Percentiles rank a stretch among this genome's conserved stretches.
phyloP scores from a whole-genome alignment of 1,140 invertebrate species.

The Triops longicaudatus region DNA sequence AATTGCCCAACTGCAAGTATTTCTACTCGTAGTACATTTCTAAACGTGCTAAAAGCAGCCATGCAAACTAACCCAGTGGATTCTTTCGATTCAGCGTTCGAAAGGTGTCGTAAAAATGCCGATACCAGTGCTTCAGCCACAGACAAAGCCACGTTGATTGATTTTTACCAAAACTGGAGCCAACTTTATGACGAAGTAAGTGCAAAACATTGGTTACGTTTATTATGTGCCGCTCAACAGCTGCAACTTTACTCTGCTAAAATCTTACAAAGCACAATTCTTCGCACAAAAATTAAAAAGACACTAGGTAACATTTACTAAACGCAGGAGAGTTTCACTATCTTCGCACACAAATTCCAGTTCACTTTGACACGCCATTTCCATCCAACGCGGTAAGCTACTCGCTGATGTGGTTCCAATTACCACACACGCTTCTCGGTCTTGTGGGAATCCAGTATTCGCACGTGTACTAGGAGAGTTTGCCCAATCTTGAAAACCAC shows the following conservation, averaged over 20 bases:
- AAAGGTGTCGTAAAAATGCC: conserved; percentile 20
- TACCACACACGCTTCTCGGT: background rate
- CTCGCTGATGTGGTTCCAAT: background rate
- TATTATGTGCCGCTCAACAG: background rate
- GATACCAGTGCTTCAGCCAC: conserved; percentile 2
- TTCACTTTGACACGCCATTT: background rate
- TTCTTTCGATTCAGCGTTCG: background rate
- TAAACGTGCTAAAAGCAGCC: background rate
- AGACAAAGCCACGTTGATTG: conserved; percentile 18
- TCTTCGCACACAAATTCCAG: conserved; percentile 18
- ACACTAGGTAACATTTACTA: background rate
- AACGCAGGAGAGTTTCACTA: background rate
- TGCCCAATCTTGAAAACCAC: background rate
- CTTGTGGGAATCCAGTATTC: background rate
- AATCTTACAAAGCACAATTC: background rate
- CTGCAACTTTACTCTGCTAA: background rate
- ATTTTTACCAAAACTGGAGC: conserved; percentile 22
- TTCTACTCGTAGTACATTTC: background rate
- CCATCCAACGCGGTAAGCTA: background rate
- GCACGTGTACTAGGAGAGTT: background rate
- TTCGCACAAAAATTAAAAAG: background rate
- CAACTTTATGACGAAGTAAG: conserved; percentile 25
- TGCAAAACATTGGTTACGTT: background rate
- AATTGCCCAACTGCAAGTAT: background rate
- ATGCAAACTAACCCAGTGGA: background rate